These are phyloP conservation scores for Diglossa cyanea DNA, from an alignment of 2,797 vertebrate genomes.

Conservation along the genomic window DNA sequence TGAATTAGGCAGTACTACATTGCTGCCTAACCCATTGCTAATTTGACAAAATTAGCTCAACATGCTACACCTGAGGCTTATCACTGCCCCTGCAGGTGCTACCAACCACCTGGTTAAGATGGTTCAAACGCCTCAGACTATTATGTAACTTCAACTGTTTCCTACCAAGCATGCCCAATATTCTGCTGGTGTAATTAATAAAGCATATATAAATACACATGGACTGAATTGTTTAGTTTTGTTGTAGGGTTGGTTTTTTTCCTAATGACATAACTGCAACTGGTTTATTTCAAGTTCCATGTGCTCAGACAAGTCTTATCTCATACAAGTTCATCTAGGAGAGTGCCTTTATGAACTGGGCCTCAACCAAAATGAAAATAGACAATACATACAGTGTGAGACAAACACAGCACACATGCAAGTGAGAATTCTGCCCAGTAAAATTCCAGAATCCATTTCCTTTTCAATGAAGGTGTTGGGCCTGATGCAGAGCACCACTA, in stretches of 20 bases:
- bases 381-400: background rate
- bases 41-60: background rate
- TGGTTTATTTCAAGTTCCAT: background rate
- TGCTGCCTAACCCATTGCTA: background rate
- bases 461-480: background rate
- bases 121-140: background rate
- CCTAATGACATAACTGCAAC: background rate
- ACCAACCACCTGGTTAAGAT: background rate
- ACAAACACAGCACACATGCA: fast-evolving
- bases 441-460: background rate
- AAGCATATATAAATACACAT: background rate
- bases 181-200: background rate
- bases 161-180: background rate
- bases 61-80: background rate
- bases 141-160: background rate
- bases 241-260: fast-evolving
- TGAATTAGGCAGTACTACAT: background rate
- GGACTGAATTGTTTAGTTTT: background rate
- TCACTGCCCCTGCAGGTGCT: background rate
- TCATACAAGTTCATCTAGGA: background rate
- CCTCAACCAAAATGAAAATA: background rate
- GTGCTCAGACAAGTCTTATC: background rate
- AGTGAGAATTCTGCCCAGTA: background rate
- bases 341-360: background rate
- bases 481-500: background rate